Percentiles rank a stretch among this genome's conserved stretches.
Conservation (phyloP, 2,113 vertebrate genomes). For the Psettodes erumei region DNA sequence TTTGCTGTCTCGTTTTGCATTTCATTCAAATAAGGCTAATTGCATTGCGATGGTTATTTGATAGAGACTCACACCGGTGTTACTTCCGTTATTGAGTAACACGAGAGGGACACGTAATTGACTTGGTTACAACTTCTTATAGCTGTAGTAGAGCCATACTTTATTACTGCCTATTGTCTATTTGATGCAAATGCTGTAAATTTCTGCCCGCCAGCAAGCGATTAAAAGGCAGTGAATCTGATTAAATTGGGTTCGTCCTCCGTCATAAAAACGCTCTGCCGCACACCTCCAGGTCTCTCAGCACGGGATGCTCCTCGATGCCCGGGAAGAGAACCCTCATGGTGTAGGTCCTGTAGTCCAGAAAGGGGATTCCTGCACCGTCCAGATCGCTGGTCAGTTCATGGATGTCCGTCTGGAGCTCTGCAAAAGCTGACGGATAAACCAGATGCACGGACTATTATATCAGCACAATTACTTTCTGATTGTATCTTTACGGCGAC, state of each 20-base stretch:
- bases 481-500: neutral
- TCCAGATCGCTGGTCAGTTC: conserved; percentile 97
- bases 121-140: conserved; percentile 10
- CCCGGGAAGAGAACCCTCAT: conserved; percentile 98
- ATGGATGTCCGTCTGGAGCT: conserved; percentile 97
- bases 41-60: conserved; percentile 57
- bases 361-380: conserved; percentile 95
- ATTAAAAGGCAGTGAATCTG: too few species aligned
- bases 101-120: neutral
- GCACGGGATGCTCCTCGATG: conserved; percentile 96
- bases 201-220: neutral
- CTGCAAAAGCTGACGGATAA: conserved; percentile 90
- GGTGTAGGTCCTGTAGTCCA: conserved; percentile 96
- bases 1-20: conserved; percentile 57
- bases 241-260: neutral
- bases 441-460: conserved; percentile 11
- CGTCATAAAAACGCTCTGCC: neutral
- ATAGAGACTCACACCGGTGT: conserved; percentile 19
- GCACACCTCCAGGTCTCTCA: conserved; percentile 95
- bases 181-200: neutral
- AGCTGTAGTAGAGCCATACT: too few species aligned
- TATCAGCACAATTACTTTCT: neutral
- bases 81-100: neutral
- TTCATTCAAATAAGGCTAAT: conserved; percentile 68
- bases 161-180: too few species aligned